These are phyloP conservation scores for Amniataba percoides DNA, from an alignment of 2,797 vertebrate genomes.

Conservation along the genomic window DNA sequence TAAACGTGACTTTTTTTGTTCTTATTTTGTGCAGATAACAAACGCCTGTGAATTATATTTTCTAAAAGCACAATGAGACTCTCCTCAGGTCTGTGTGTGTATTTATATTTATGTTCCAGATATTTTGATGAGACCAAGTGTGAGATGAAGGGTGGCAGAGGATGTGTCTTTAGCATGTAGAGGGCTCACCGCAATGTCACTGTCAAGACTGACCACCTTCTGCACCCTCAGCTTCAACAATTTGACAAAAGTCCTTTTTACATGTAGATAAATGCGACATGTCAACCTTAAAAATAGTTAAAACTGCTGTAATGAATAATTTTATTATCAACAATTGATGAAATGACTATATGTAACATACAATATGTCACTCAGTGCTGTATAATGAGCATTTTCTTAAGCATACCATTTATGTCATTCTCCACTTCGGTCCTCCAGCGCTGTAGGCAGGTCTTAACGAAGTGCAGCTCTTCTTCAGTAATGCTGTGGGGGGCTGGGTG, in stretches of 20 bases:
- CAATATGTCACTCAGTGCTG: neutral
- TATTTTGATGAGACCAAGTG: neutral
- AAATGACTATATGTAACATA: neutral
- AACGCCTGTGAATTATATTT: neutral
- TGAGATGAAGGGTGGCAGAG: neutral
- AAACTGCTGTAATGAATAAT: neutral
- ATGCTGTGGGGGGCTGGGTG: slow-evolving; percentile 86
- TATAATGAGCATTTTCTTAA: neutral
- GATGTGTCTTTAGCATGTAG: neutral
- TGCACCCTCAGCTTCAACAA: neutral
- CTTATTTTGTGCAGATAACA: neutral
- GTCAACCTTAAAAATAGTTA: neutral
- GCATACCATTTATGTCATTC: slow-evolving; percentile 91
- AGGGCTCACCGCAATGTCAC: neutral
- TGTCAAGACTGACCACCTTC: slow-evolving; percentile 7
- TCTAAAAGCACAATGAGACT: neutral
- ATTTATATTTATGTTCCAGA: slow-evolving; percentile 10
- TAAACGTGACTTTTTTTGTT: neutral
- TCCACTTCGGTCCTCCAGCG: slow-evolving; percentile 94
- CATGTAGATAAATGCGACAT: neutral
- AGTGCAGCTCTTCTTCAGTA: slow-evolving; percentile 89
- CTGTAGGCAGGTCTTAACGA: slow-evolving; percentile 90
- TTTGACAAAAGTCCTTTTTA: neutral
- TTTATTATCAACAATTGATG: neutral
- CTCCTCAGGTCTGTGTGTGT: neutral